A percentile compares a stretch with the other conserved stretches of the same genome.
Conservation (phyloP, 1,140 invertebrate species). For the Tetraneura akinire region DNA sequence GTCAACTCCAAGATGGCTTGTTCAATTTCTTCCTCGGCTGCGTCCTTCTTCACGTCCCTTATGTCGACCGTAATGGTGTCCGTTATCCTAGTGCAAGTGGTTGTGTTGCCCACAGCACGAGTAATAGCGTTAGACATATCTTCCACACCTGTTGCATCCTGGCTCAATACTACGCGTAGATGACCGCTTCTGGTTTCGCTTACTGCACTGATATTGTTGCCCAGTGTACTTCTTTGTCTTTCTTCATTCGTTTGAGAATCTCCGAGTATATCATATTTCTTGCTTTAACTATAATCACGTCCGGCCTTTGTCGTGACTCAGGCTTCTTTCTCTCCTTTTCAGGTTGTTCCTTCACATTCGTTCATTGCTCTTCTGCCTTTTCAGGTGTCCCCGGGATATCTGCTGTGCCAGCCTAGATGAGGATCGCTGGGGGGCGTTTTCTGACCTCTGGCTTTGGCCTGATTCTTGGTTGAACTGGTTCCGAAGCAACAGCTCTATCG, state of each 20-base stretch:
- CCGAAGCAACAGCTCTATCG: no score
- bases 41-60: background rate
- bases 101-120: background rate
- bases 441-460: no score
- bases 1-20: background rate
- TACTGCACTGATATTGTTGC: background rate
- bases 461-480: no score
- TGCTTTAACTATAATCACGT: no score
- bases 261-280: no score
- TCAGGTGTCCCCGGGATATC: no score
- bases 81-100: background rate
- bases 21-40: background rate
- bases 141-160: background rate
- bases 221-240: background rate
- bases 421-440: no score
- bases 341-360: no score
- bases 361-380: no score
- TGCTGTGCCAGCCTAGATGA: no score
- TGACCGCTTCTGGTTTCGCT: background rate
- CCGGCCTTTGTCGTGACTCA: no score
- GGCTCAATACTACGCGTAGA: background rate
- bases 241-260: background rate
- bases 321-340: no score
- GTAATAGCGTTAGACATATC: background rate
- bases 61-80: background rate